Base-by-base conservation (phyloP, 2,888 invertebrate genomes). In the Octonoba sinensis region DNA sequence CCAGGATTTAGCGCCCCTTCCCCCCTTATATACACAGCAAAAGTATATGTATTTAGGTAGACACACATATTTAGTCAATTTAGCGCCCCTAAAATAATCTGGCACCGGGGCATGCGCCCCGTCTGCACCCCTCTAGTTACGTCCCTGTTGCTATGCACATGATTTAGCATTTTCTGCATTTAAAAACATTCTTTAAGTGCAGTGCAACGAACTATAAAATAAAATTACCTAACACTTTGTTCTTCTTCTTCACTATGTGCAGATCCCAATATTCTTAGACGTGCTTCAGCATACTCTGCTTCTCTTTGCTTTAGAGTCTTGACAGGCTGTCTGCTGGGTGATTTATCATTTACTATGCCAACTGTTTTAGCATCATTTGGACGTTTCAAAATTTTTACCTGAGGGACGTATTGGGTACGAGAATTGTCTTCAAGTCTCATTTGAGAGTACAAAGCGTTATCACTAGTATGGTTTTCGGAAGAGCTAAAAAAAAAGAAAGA, bases 271-370 rank as follows among this genome's bases (percentile, higher is more conserved):
- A 97, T 97, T 87, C 97, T 91, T 85, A 95, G 91, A 85, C 97
- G 92, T 22, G 96, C 96, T 88, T 96, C 94, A 16, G 96, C 96
- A 88, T 97, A 97, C 87, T 96, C 97, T 87, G 95, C 95, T 89
- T 96, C 96, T 86, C 97, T 91, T 91, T 97, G 88, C 84, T 89
- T 87, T 46, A 88, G 85, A 11, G 88, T 88, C 85, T 92, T 89
- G 51, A 91, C 89, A 62, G 87, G 88, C 78, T 87, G 85, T 44
- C 84, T 82, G 1, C 76, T 62, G 4, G 77, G 81, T n/a, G 83
- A 81, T 46, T 84, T 85, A n/a, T 85, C 85, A 59, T 79, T 83
- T 22, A 66, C 64, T 6, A 75, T 65, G n/a, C 64, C 51, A 4
- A 24, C 59, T 6, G 49, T 20, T 62, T 76, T 82, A 11, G 78